Percentiles rank a stretch among this genome's conserved stretches.
phyloP scores from a whole-genome alignment of 2,113 vertebrate genomes.

The Thamnaconus septentrionalis region DNA sequence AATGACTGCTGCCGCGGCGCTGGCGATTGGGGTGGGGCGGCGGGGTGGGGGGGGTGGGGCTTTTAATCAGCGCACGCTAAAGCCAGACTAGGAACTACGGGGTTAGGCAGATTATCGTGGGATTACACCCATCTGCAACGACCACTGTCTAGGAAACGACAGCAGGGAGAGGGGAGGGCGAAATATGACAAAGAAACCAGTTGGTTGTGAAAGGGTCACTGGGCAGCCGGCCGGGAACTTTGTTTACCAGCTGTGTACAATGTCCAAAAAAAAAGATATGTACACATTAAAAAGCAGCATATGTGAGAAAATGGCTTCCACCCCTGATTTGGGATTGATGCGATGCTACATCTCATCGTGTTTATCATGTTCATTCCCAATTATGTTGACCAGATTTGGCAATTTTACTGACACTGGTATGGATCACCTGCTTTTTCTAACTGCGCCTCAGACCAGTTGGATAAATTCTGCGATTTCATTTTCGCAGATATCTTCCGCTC shows the following conservation, averaged over 20 bases:
- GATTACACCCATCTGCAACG: slow-evolving; percentile 57
- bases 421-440: too few species aligned
- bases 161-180: slow-evolving; percentile 2
- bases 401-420: too few species aligned
- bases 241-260: not conserved
- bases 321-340: too few species aligned
- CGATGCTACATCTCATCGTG: too few species aligned
- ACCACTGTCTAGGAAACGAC: slow-evolving; percentile 42
- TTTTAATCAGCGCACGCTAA: slow-evolving; percentile 45
- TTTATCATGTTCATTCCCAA: too few species aligned
- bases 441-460: too few species aligned
- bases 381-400: too few species aligned
- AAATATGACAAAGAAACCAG: not conserved
- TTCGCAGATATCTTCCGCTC: too few species aligned
- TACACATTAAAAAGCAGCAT: not conserved
- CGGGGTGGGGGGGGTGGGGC: slow-evolving; percentile 15
- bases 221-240: not conserved
- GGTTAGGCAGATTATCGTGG: slow-evolving; percentile 57
- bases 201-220: not conserved
- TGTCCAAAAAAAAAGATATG: not conserved
- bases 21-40: not conserved
- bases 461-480: too few species aligned
- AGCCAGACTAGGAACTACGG: slow-evolving; percentile 42
- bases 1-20: slow-evolving; percentile 26
- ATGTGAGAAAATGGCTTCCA: not conserved